Percentiles rank a stretch among this genome's conserved stretches.
phyloP scores from a whole-genome alignment of 2,113 vertebrate genomes.

The Eudyptes chrysolophus region DNA sequence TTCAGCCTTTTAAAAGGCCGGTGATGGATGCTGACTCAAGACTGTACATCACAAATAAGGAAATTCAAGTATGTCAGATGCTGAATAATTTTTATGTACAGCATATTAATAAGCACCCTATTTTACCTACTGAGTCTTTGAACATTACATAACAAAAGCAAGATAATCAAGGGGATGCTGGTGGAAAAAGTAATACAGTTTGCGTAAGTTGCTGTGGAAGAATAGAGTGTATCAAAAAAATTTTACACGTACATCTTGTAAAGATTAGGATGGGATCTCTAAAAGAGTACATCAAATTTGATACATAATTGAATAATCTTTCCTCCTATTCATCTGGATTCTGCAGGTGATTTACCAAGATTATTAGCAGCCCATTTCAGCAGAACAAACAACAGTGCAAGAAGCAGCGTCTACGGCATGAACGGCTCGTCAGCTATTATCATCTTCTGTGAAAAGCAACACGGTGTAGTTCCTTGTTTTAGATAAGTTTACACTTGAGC shows the following conservation, averaged over 20 bases:
- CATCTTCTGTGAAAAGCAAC: background rate
- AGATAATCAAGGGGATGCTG: background rate
- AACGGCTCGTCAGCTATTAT: background rate
- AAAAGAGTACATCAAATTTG: background rate
- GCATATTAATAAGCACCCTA: background rate
- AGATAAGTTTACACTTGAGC: conserved; percentile 40
- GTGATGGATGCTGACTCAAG: background rate
- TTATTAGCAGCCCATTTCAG: background rate
- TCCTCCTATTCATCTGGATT: background rate
- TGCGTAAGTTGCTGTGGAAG: background rate
- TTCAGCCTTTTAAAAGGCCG: background rate
- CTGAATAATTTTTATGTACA: background rate
- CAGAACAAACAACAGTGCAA: background rate
- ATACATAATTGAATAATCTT: background rate
- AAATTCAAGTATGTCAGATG: background rate
- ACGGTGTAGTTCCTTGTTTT: background rate
- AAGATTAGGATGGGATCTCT: background rate
- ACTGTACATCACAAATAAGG: background rate
- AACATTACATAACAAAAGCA: background rate
- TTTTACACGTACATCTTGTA: background rate
- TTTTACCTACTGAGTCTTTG: background rate
- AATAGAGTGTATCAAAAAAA: background rate
- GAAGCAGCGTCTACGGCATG: accelerated
- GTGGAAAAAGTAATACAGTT: background rate
- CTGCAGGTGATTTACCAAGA: background rate